Evolutionary conservation across 2,113 vertebrate genomes (phyloP).

Genomic region (Trichechus manatus): DNA sequence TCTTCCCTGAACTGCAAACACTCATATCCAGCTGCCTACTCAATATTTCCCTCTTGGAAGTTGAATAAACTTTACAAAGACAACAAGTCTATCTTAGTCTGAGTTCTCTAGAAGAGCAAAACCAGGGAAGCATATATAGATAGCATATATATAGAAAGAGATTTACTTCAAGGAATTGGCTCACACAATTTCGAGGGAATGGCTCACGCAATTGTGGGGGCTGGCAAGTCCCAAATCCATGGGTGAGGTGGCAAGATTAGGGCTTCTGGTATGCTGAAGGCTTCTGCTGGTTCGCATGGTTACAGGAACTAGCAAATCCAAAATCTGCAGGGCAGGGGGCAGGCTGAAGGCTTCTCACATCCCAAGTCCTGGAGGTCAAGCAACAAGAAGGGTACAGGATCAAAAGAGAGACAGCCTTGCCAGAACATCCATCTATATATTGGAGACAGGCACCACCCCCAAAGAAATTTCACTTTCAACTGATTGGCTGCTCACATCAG

Average conservation of each 20-base stretch:
- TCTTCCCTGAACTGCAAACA: not conserved
- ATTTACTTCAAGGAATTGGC: no score
- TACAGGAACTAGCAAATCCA: not conserved
- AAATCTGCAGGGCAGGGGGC: not conserved
- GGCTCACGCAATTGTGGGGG: no score
- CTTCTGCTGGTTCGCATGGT: not conserved
- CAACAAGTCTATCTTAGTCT: not conserved
- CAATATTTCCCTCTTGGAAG: not conserved
- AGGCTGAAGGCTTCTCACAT: not conserved
- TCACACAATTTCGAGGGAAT: no score
- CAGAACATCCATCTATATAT: not conserved
- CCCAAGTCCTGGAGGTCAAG: not conserved
- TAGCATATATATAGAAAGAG: no score
- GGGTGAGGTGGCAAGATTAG: no score
- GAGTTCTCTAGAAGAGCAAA: not conserved
- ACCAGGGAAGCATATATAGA: no score
- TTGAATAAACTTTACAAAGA: not conserved
- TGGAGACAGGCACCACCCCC: not conserved
- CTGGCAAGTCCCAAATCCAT: no score
- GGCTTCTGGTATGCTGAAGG: not conserved
- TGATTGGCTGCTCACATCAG: not conserved
- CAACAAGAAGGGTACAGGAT: not conserved
- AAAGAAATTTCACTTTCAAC: not conserved
- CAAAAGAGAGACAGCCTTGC: not conserved
- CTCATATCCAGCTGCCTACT: not conserved